Base-by-base conservation (phyloP, 2,797 vertebrate genomes). In the Amblyopsis hoosieri region DNA sequence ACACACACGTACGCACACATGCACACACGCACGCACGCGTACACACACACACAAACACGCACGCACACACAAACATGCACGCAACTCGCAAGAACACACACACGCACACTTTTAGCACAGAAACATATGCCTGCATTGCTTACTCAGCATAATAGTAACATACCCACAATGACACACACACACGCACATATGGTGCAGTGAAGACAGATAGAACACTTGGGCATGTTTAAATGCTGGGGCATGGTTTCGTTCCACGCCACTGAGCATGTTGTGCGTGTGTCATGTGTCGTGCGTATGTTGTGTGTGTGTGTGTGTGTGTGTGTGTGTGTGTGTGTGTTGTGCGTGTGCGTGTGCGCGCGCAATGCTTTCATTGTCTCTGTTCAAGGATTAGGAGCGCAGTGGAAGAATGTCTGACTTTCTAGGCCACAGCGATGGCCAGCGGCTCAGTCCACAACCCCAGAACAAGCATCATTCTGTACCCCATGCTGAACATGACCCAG, bases 191-290 rank as follows among this genome's bases (percentile, higher is more conserved):
- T 4, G 19, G 19, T 9, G 19, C 17, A 31, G 0, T 1, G 12
- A 52, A 17, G 48, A 60, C 61, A 47, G 66, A 60, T 56, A 64
- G 45, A 42, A 55, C 48, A 57, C 29, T 23, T 6, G 62, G 37
- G 13, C 46, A 51, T 45, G 57, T 56, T 54, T 61, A 69, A 69
- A 64, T 64, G 54, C 61, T 12, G 47, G 7, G 31, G 31, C 14
- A 2, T 46, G 29, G 45, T 12, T 45, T 17, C 29, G 42, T 37
- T 15, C 59, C 54, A 42, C 6, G 31, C 33, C 33, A 37, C 33
- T 47, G 45, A 13, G 17, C 1, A 19, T 19, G 19, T 19, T 19
- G 29, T 42, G 23, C 23, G 11, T 29, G 48, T 57, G 51, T 31
- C 13, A 19, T 17, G 47, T 11, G 29, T 8, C 37, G 2, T 12